Percentiles rank a stretch among this genome's conserved stretches.
Conservation (phyloP, 2,888 invertebrate genomes). For the Andrena chrysosceles region DNA sequence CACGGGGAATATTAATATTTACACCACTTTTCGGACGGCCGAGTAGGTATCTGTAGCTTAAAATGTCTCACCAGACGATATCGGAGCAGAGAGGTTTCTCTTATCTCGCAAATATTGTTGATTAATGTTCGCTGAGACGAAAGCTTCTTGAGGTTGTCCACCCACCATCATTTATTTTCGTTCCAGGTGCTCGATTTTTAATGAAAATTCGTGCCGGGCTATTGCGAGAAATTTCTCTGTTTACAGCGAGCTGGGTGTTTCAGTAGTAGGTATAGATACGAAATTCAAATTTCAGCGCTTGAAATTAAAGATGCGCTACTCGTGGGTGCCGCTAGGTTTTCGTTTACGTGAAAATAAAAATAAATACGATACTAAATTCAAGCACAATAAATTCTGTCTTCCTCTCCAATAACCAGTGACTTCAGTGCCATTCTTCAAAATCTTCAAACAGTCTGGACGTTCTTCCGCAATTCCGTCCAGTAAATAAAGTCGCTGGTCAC, state of each 20-base stretch:
- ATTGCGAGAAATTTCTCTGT: background rate
- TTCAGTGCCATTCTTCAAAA: background rate
- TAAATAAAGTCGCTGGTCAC: background rate
- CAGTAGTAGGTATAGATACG: too few species aligned
- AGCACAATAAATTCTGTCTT: background rate
- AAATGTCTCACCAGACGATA: background rate
- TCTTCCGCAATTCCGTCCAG: background rate
- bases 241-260: too few species aligned
- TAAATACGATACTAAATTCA: too few species aligned
- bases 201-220: background rate
- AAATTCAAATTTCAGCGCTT: too few species aligned
- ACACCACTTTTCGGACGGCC: background rate
- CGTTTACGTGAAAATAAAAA: too few species aligned
- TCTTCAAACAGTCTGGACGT: background rate
- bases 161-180: background rate
- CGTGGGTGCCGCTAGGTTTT: too few species aligned
- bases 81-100: background rate
- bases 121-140: background rate
- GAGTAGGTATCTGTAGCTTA: background rate
- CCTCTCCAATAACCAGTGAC: background rate
- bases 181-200: background rate
- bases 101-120: background rate
- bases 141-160: background rate
- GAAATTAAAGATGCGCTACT: too few species aligned
- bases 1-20: slow-evolving; percentile 27